Evolutionary conservation across 2,888 invertebrate genomes (phyloP).

Genomic region (Agelastica alni): DNA sequence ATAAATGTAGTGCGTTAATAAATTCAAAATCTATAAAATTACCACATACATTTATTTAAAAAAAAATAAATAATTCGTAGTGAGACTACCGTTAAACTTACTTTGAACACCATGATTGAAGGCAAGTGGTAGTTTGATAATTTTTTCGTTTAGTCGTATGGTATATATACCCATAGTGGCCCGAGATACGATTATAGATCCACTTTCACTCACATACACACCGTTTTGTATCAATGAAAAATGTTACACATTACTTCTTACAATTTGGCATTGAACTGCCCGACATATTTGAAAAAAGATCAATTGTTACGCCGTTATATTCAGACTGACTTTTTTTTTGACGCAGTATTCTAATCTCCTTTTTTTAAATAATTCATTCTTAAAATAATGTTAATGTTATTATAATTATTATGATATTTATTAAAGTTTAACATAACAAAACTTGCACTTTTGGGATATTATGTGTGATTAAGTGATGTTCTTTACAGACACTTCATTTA

Average conservation of each 20-base stretch:
- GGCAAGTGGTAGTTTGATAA: background rate
- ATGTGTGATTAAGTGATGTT: no score
- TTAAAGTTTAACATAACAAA: no score
- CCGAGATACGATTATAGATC: background rate
- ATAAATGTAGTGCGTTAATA: background rate
- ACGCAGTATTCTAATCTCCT: no score
- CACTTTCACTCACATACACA: background rate
- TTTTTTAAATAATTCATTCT: no score
- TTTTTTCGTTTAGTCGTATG: background rate
- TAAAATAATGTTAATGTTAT: no score
- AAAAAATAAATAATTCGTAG: no score
- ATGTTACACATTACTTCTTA: constrained; percentile 13
- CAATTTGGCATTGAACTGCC: constrained; percentile 21
- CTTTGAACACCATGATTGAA: constrained; percentile 44
- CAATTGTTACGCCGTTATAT: background rate
- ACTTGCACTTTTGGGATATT: no score
- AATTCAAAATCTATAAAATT: no score
- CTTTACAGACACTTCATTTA: no score
- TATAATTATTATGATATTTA: no score
- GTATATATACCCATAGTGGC: background rate
- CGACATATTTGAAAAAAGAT: constrained; percentile 13
- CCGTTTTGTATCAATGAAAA: constrained; percentile 19
- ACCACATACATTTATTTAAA: no score
- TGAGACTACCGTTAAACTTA: constrained; percentile 31
- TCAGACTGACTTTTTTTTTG: background rate